Conservation (phyloP, 2,113 vertebrate genomes). For the Forbesichthys papilliferus region DNA sequence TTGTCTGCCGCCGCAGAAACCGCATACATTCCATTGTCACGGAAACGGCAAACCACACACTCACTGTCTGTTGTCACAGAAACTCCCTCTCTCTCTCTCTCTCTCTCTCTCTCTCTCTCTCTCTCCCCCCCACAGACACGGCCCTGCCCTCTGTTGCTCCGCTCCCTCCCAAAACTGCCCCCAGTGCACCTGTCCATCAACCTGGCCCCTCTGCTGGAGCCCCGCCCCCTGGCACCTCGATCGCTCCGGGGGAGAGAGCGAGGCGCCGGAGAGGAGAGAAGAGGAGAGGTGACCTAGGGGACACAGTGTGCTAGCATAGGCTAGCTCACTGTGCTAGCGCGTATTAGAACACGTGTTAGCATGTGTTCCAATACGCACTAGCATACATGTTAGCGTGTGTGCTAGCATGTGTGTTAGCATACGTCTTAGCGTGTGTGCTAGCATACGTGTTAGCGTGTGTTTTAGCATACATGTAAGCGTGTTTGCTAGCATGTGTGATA, state of each 20-base stretch:
- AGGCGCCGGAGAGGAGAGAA: conserved; percentile 36
- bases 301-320: background rate
- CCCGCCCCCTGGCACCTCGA: conserved; percentile 16
- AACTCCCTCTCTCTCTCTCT: too few species aligned
- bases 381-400: too few species aligned
- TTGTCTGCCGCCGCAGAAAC: conserved; percentile 14
- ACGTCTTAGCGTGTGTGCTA: too few species aligned
- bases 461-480: too few species aligned
- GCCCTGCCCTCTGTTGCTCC: conserved; percentile 11
- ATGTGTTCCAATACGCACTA: too few species aligned
- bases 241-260: conserved; percentile 12
- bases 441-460: too few species aligned
- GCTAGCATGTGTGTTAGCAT: too few species aligned
- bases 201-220: conserved; percentile 4
- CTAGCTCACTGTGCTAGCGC: too few species aligned
- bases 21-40: background rate
- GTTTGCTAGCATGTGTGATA: too few species aligned
- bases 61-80: background rate
- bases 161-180: conserved; percentile 35
- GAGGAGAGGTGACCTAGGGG: conserved; percentile 14
- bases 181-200: conserved; percentile 7
- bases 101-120: background rate
- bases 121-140: conserved; percentile 34
- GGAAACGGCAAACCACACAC: background rate
- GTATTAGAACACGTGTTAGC: too few species aligned